phyloP scores from a whole-genome alignment of 2,113 vertebrate species.

The Polypterus senegalus region DNA sequence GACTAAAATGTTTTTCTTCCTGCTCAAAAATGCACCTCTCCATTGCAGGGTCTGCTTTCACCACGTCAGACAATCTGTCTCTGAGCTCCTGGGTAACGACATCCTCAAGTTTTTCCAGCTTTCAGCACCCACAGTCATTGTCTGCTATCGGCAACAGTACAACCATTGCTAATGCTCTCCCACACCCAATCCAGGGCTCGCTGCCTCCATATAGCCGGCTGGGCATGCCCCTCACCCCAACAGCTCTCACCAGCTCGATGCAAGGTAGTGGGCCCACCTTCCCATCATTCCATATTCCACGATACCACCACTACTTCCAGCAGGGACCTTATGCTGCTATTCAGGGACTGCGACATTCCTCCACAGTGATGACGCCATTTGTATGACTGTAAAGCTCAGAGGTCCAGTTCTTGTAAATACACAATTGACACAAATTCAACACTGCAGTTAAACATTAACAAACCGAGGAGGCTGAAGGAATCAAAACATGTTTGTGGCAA shows the following conservation, averaged over 20 bases:
- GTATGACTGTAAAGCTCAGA: constrained; percentile 61
- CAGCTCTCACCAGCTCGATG: constrained; percentile 77
- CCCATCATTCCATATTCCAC: constrained; percentile 94
- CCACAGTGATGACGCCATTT: constrained; percentile 93
- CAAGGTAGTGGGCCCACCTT: constrained; percentile 85
- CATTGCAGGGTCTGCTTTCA: constrained; percentile 80
- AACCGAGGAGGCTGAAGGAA: too few species aligned
- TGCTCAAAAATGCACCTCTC: constrained; percentile 17
- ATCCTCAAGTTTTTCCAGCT: constrained; percentile 79
- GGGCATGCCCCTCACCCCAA: constrained; percentile 80
- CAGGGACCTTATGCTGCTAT: constrained; percentile 96
- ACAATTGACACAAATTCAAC: too few species aligned
- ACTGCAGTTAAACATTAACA: too few species aligned
- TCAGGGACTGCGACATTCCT: constrained; percentile 93
- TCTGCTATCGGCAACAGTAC: constrained; percentile 68
- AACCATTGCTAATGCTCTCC: constrained; percentile 67
- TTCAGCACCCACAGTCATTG: constrained; percentile 86
- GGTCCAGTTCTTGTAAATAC: too few species aligned
- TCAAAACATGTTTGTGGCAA: too few species aligned
- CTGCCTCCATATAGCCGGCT: constrained; percentile 82
- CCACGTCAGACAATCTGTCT: constrained; percentile 84
- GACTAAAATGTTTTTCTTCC: neutral
- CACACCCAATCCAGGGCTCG: constrained; percentile 88
- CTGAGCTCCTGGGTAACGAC: constrained; percentile 93
- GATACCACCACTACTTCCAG: constrained; percentile 97